These are phyloP conservation scores for Gymnarchus niloticus DNA, from an alignment of 2,113 vertebrate species.

Conservation along the genomic window DNA sequence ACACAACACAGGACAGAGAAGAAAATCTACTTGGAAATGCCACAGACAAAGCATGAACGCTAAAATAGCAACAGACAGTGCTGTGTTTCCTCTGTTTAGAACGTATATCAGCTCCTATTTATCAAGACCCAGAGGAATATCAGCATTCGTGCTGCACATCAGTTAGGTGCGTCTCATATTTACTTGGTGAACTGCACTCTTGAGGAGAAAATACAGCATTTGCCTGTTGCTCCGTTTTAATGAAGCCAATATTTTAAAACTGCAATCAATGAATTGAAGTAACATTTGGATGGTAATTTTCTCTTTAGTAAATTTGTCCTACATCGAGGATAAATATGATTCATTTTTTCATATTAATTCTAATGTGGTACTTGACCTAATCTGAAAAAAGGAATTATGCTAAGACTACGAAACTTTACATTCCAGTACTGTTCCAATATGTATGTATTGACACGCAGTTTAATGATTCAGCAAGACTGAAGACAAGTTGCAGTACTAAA, in stretches of 20 bases:
- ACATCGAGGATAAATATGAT: too few species aligned
- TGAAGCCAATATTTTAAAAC: too few species aligned
- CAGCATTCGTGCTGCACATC: constrained; percentile 39
- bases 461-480: not conserved
- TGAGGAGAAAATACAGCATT: not conserved
- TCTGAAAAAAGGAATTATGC: not conserved
- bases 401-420: not conserved
- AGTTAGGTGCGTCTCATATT: constrained; percentile 8
- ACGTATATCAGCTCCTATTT: constrained; percentile 46
- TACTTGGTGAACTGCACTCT: too few species aligned
- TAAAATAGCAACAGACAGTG: constrained; percentile 26
- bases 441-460: not conserved
- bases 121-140: constrained; percentile 52
- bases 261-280: too few species aligned
- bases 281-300: not conserved
- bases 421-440: not conserved
- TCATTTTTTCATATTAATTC: too few species aligned
- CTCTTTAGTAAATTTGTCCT: too few species aligned
- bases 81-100: constrained; percentile 63
- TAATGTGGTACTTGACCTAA: too few species aligned
- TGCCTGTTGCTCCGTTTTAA: not conserved
- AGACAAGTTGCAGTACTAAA: not conserved
- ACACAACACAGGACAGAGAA: constrained; percentile 55
- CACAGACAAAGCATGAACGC: constrained; percentile 54
- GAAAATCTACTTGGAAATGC: constrained; percentile 63